Evolutionary conservation across 64 coral and sea anemone genomes (phyloP), one percentile per base, ranked within the genome.

Genomic region (Acropora yongei): DNA sequence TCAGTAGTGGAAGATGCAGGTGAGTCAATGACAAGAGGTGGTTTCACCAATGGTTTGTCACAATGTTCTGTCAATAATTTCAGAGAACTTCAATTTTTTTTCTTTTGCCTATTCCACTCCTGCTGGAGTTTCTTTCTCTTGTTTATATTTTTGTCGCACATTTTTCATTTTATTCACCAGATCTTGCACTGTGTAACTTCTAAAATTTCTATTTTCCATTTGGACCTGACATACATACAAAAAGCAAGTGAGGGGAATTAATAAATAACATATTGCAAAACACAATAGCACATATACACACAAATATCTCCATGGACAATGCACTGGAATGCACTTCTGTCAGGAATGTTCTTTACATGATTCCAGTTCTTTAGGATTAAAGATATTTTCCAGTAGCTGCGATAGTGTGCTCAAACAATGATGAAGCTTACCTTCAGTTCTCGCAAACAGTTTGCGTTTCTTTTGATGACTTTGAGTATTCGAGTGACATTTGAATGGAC

Each of bases 121-220:
- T 84, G 41, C 57, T 84, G 51, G 81, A 63, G 41, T 84, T 84
- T 84, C 81, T 65, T 69, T 84, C 61, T 84, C 57, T 7, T 45
- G 41, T 51, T 84, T 63, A 65, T 84, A 84, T 44, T 84, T 84
- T 66, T 84, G 58, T 84, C 81, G 4, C 42, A 84, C 43, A 41
- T 63, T 83, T 83, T 83, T 84, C 81, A 68, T 69, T 65, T 84
- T 84, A 65, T 68, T 46, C 42, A 84, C 61, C 41, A 84, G 41
- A 43, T 84, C 81, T 84, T 58, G 81, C 81, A 66, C 74, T 44
- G 74, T 76, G 74, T 10, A 76, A 76, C 11, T 76, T 76, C 30
- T 76, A 44, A 76, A 76, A 76, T 76, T 74, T 39, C 72, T 74
- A 76, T 76, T 76, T 76, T 76, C 74, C 74, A 76, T 76, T 12